Conservation (phyloP, 1,140 invertebrate species). For the Akabosia matsudoensis region DNA sequence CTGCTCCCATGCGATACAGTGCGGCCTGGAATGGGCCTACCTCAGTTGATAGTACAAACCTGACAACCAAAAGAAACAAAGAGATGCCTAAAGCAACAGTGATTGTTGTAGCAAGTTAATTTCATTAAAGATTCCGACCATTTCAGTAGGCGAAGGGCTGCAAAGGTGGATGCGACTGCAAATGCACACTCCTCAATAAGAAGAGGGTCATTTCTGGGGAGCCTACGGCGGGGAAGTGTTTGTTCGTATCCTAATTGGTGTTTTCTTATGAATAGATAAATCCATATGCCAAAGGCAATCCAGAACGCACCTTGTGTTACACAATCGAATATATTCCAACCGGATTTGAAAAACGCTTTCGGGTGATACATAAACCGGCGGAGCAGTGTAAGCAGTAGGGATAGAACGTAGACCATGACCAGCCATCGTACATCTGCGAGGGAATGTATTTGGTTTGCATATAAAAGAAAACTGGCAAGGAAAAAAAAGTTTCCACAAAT, state of each 20-base stretch:
- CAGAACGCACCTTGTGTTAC: not conserved
- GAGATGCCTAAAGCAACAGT: too few species aligned
- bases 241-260: not conserved
- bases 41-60: not conserved
- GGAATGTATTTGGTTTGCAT: too few species aligned
- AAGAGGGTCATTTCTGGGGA: not conserved
- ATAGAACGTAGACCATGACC: not conserved
- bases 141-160: not conserved
- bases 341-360: not conserved
- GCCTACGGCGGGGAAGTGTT: not conserved
- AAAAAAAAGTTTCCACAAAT: not conserved
- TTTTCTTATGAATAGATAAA: not conserved
- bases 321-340: conserved; percentile 2
- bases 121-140: too few species aligned
- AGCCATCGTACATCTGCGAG: not conserved
- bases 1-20: not conserved
- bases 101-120: too few species aligned
- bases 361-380: not conserved
- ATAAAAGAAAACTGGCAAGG: not conserved
- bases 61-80: too few species aligned
- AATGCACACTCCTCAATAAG: not conserved
- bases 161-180: conserved; percentile 13
- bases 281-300: not conserved
- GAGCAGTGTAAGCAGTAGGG: not conserved
- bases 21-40: not conserved